phyloP scores from a whole-genome alignment of 1,140 invertebrate species.

The Ooceraea biroi region DNA sequence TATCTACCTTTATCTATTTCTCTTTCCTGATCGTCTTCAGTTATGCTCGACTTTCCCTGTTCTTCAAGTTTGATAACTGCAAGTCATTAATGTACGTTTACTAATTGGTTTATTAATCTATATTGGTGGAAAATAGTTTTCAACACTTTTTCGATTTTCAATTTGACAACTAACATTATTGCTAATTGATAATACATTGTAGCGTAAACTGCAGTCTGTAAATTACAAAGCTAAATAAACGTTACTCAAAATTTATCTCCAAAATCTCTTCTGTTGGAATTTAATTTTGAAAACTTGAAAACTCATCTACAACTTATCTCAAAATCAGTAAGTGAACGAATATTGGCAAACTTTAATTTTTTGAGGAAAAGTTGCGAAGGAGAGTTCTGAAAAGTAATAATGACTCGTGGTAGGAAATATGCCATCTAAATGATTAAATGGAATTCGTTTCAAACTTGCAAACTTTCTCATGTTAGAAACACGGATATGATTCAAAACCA shows the following conservation, averaged over 20 bases:
- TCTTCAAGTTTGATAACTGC: constrained; percentile 20
- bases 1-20: background rate
- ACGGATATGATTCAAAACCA: background rate
- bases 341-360: no score
- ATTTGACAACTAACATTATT: no score
- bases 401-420: background rate
- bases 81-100: background rate
- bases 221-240: no score
- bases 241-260: no score
- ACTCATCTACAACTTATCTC: no score
- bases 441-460: background rate
- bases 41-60: background rate
- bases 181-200: no score
- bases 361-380: background rate
- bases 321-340: no score
- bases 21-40: background rate
- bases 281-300: no score
- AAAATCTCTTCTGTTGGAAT: no score
- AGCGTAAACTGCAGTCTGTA: no score
- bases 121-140: background rate
- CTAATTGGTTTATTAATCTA: background rate
- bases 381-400: background rate
- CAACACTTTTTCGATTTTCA: background rate
- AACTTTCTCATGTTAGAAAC: background rate
- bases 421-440: background rate